phyloP scores from a whole-genome alignment of 2,888 invertebrate species.

The Thalpophila matura region DNA sequence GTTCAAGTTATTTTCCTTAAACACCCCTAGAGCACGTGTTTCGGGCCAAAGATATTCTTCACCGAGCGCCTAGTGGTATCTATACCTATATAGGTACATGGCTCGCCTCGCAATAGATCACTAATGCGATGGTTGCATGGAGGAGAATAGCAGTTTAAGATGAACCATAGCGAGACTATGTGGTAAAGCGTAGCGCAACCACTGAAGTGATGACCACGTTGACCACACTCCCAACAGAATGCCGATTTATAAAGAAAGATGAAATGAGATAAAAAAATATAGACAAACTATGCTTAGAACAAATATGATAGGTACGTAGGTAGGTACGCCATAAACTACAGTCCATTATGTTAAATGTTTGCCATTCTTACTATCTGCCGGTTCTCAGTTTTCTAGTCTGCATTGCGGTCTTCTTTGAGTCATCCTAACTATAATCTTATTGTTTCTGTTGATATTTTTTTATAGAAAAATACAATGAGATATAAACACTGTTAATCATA shows the following conservation, averaged over 20 bases:
- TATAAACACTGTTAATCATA: constrained; percentile 39
- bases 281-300: not conserved
- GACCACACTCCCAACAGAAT: not conserved
- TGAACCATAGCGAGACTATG: not conserved
- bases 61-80: too few relatives aligned
- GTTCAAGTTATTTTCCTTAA: too few relatives aligned
- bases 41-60: too few relatives aligned
- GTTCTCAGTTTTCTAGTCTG: too few relatives aligned
- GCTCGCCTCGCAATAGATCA: too few relatives aligned
- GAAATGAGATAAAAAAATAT: not conserved
- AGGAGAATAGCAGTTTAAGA: not conserved
- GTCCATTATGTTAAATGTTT: not conserved
- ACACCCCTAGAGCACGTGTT: too few relatives aligned
- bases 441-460: not conserved
- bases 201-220: not conserved
- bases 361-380: not conserved
- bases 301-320: too few relatives aligned
- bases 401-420: not conserved
- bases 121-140: too few relatives aligned
- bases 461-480: constrained; percentile 7
- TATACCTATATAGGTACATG: too few relatives aligned
- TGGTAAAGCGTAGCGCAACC: not conserved
- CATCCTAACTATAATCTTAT: not conserved
- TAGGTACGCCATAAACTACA: too few relatives aligned
- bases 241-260: not conserved